Evolutionary conservation across 2,113 vertebrate species (phyloP).

Genomic region (Psammodynastes pulverulentus): DNA sequence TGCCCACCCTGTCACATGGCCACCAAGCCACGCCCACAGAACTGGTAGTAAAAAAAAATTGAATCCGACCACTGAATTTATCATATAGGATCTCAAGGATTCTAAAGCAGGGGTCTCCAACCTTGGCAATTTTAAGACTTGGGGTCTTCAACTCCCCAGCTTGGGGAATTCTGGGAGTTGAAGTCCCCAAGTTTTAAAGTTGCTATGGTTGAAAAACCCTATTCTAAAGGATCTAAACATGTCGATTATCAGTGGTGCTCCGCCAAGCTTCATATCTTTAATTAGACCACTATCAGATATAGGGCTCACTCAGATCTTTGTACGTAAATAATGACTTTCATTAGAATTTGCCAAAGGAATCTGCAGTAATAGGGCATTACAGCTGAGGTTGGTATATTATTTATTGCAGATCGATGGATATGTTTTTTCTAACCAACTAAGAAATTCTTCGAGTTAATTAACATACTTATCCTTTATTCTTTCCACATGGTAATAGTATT

Average conservation of each 20-base stretch:
- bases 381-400: neutral
- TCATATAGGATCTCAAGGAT: neutral
- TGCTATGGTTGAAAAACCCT: neutral
- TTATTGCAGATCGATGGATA: neutral
- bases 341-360: neutral
- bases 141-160: neutral
- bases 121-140: neutral
- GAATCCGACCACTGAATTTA: too few relatives aligned
- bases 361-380: neutral
- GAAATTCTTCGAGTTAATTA: neutral
- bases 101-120: neutral
- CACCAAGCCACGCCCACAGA: too few relatives aligned
- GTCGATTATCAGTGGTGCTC: neutral
- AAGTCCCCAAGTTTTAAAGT: neutral
- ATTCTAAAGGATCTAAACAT: neutral
- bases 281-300: neutral
- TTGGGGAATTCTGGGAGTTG: neutral
- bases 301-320: neutral
- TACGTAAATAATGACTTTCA: neutral
- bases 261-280: neutral
- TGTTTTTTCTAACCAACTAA: neutral
- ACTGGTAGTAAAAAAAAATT: too few relatives aligned
- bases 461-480: neutral
- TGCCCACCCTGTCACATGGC: too few relatives aligned
- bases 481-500: neutral